phyloP scores from a whole-genome alignment of 2,113 vertebrate species.

The Nettapus auritus region DNA sequence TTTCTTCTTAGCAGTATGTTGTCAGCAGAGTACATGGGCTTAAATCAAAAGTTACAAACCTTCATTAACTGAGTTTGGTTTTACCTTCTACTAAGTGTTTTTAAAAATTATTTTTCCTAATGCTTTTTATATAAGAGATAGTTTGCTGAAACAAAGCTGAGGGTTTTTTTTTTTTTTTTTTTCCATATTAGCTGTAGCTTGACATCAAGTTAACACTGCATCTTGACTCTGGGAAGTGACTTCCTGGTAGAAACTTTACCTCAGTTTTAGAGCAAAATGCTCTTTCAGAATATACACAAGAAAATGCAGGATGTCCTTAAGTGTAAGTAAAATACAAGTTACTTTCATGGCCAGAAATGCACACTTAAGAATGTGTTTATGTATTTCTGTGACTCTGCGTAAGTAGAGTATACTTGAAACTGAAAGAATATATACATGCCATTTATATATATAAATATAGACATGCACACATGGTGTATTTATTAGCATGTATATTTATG shows the following conservation, averaged over 20 bases:
- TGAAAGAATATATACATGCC: neutral
- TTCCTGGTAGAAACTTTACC: neutral
- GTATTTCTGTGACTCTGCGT: neutral
- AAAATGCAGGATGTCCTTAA: neutral
- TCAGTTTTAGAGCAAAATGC: neutral
- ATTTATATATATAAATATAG: neutral
- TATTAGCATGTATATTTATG: neutral
- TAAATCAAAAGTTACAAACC: neutral
- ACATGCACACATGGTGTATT: neutral
- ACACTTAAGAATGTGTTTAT: neutral
- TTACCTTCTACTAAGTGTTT: neutral
- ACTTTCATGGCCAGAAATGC: neutral
- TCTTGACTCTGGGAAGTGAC: neutral
- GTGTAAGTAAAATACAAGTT: neutral
- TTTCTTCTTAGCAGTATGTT: neutral
- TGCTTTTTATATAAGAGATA: neutral
- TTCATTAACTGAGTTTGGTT: neutral
- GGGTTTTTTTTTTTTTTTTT: too few species aligned
- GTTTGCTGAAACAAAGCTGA: neutral
- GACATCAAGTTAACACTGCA: neutral
- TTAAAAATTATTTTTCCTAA: neutral
- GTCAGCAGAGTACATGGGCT: neutral
- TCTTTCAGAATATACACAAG: neutral
- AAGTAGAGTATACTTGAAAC: neutral
- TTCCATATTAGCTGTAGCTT: neutral